Percentiles rank a stretch among this genome's conserved stretches.
These are phyloP conservation scores for Cheilosia variabilis DNA, from an alignment of 2,888 invertebrate species.

Conservation along the genomic window DNA sequence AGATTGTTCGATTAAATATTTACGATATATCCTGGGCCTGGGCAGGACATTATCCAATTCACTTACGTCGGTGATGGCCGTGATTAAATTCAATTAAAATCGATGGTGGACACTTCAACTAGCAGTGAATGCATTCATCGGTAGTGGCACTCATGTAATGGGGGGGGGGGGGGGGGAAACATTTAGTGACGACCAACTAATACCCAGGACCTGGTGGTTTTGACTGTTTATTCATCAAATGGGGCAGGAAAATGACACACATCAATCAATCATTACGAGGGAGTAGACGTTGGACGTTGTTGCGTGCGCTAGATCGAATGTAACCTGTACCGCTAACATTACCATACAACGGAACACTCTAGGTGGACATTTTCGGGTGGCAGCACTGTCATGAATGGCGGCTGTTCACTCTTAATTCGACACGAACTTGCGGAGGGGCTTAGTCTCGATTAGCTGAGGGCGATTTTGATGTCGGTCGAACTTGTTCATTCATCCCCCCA, in stretches of 20 bases:
- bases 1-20: neutral
- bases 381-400: neutral
- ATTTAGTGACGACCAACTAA: neutral
- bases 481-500: neutral
- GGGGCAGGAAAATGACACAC: slow-evolving; percentile 35
- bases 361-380: neutral
- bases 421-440: slow-evolving; percentile 1
- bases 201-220: neutral
- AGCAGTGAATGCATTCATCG: neutral
- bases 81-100: neutral
- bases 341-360: slow-evolving; percentile 40
- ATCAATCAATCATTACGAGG: slow-evolving; percentile 50
- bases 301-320: slow-evolving; percentile 58
- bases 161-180: too few species aligned
- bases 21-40: neutral
- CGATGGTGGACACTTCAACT: neutral
- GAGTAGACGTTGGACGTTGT: slow-evolving; percentile 5
- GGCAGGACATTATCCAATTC: neutral
- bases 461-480: slow-evolving; percentile 11
- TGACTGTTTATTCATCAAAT: neutral
- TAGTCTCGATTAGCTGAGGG: slow-evolving; percentile 21
- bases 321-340: slow-evolving; percentile 13
- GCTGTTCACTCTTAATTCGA: slow-evolving; percentile 35
- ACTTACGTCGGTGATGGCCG: neutral
- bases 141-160: neutral